Evolutionary conservation across 2,797 vertebrate genomes (phyloP).

Genomic region (Pseudomugil gertrudae): DNA sequence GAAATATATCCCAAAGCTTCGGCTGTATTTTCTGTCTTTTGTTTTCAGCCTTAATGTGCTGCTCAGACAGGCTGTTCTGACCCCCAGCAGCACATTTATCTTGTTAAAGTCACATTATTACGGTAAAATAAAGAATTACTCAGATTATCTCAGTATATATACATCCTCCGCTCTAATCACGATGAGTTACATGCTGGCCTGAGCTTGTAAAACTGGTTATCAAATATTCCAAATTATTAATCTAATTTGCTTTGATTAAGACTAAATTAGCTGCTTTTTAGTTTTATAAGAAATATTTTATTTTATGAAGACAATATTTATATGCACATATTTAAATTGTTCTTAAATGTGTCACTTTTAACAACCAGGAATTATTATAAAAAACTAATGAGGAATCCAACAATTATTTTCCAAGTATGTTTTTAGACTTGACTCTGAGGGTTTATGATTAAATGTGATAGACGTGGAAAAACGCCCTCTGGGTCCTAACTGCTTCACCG

Average conservation of each 20-base stretch:
- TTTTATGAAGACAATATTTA: slow-evolving; percentile 2
- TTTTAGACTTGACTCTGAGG: not conserved
- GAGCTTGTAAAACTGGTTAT: slow-evolving; percentile 12
- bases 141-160: too few relatives aligned
- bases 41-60: too few relatives aligned
- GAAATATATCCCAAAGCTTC: too few relatives aligned
- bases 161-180: too few relatives aligned
- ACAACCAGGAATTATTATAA: not conserved
- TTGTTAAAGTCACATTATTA: too few relatives aligned
- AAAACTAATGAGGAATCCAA: slow-evolving; percentile 6
- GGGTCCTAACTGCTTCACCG: slow-evolving; percentile 8
- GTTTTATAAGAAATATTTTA: not conserved
- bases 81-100: too few relatives aligned
- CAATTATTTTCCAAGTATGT: not conserved
- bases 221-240: slow-evolving; percentile 9
- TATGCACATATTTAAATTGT: not conserved
- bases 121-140: too few relatives aligned
- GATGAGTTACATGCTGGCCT: slow-evolving; percentile 12
- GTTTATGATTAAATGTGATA: slow-evolving; percentile 12
- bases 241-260: slow-evolving; percentile 13
- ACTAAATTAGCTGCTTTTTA: not conserved
- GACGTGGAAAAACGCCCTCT: slow-evolving; percentile 31
- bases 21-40: too few relatives aligned
- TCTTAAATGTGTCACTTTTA: not conserved
- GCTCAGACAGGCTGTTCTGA: too few relatives aligned